Evolutionary conservation across 2,797 vertebrate species (phyloP), one percentile per base, ranked within the genome.

Genomic region (Coracias cyanogaster): DNA sequence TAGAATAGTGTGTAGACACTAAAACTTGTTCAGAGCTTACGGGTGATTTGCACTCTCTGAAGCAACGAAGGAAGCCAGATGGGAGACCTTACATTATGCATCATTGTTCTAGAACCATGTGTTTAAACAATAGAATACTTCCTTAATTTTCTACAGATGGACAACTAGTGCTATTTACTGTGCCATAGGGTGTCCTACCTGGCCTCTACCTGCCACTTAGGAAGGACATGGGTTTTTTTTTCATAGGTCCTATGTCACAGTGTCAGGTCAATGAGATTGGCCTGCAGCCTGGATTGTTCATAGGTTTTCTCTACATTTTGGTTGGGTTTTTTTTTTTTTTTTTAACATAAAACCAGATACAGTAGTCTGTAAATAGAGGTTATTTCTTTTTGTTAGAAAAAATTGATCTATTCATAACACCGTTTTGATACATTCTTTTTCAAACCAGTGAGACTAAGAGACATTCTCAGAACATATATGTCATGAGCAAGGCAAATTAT

Each of bases 401-500:
- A 89, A 19, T n/a, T 55, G 39, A 71, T 66, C 6, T 62, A 86
- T 73, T 91, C 16, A 33, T 85, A 81, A 69, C 9, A 35, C 8
- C 61, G 10, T 78, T 93, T 90, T 82, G 31, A 73, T 81, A 41
- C 22, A 60, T 89, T 73, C 19, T 89, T 8, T 85, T 96, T 89
- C 37, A 86, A 88, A 61, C 3, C 17, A 58, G 37, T 17, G 28
- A 91, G 66, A 52, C 31, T 82, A 45, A 57, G 39, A 78, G 35
- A 55, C 28, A 18, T 52, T 54, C 55, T 86, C 46, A 79, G 66
- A 92, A 67, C 16, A 67, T 25, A 87, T 52, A 73, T 18, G 79
- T 93, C 76, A 70, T 10, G 25, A 65, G 21, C 79, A 93, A 73
- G 41, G 82, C 66, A 83, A 82, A 97, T 95, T 95, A 89, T 94